These are phyloP conservation scores for Plodia interpunctella DNA, from an alignment of 1,140 invertebrate species.

Conservation along the genomic window DNA sequence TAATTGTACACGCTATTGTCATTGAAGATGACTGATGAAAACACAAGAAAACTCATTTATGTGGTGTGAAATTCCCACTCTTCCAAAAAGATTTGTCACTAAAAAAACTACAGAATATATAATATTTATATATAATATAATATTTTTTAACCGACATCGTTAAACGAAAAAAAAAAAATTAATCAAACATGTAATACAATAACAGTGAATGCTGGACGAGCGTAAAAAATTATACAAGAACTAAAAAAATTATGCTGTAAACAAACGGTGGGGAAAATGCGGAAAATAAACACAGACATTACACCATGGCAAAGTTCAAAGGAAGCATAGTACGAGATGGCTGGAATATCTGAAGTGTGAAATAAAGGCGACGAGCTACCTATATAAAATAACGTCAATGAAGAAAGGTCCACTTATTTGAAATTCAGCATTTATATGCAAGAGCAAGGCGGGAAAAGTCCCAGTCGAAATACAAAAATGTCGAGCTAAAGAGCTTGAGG, in stretches of 20 bases:
- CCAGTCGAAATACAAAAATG: too few species aligned
- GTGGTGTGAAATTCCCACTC: too few species aligned
- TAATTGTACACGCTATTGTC: neutral
- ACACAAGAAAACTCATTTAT: too few species aligned
- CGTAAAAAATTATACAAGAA: neutral
- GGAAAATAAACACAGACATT: slow-evolving; percentile 40
- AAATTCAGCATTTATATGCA: too few species aligned
- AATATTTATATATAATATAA: too few species aligned
- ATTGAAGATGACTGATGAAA: neutral
- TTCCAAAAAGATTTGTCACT: too few species aligned
- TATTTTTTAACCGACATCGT: too few species aligned
- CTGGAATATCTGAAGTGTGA: slow-evolving; percentile 46
- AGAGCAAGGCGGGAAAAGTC: too few species aligned
- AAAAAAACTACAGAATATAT: too few species aligned
- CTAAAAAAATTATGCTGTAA: neutral
- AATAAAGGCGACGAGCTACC: slow-evolving; percentile 34
- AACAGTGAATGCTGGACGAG: neutral
- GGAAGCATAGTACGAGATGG: slow-evolving; percentile 22
- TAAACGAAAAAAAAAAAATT: too few species aligned
- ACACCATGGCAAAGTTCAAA: slow-evolving; percentile 35
- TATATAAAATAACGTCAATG: slow-evolving; percentile 2
- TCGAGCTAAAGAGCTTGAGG: too few species aligned
- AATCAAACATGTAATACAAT: too few species aligned
- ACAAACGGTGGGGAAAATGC: neutral
- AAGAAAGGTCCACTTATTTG: neutral